A percentile compares a stretch with the other conserved stretches of the same genome.
Evolutionary conservation across 2,113 vertebrate genomes (phyloP).

Genomic region (Dasyprocta punctata): DNA sequence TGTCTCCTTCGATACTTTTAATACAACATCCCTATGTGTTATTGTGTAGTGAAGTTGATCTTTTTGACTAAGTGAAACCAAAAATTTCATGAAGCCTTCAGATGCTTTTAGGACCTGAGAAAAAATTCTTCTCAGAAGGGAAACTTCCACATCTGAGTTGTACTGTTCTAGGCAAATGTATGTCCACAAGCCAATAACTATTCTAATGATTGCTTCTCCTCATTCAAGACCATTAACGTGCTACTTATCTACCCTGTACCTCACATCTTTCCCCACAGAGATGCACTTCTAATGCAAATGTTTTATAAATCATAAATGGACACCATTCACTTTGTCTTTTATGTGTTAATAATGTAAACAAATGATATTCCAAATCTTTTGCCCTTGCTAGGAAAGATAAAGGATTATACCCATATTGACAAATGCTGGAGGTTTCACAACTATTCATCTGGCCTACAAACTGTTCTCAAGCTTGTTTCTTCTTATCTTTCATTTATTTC

Average conservation of each 20-base stretch:
- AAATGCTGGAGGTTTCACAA: not conserved
- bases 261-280: not conserved
- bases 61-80: not conserved
- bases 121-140: not conserved
- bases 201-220: not conserved
- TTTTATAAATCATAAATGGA: not conserved
- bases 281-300: not conserved
- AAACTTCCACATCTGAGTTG: not conserved
- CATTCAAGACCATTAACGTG: not conserved
- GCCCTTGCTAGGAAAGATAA: slow-evolving; percentile 17
- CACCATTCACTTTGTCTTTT: slow-evolving; percentile 12
- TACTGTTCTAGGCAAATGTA: not conserved
- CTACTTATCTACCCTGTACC: not conserved
- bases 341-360: not conserved
- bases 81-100: not conserved
- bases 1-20: not conserved
- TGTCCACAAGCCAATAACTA: not conserved
- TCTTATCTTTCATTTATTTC: not conserved
- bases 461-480: not conserved
- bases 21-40: not conserved
- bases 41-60: not conserved
- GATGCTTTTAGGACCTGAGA: not conserved
- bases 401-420: not conserved
- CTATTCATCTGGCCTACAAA: not conserved
- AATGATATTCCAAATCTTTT: slow-evolving; percentile 8